phyloP scores from a whole-genome alignment of 2,113 vertebrate species.

The Hippopotamus amphibius region DNA sequence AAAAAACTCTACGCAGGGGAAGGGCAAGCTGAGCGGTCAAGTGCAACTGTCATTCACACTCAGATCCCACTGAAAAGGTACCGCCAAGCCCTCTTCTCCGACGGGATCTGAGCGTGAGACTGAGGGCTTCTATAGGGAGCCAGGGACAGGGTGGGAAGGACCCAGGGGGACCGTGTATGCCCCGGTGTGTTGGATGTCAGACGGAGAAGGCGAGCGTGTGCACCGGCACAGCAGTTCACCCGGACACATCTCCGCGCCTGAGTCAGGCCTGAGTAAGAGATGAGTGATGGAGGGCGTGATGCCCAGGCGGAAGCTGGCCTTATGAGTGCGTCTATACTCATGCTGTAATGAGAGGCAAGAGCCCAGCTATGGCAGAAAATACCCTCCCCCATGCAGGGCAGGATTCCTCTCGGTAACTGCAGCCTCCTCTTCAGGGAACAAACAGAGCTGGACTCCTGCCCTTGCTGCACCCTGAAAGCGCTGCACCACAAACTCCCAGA shows the following conservation, averaged over 20 bases:
- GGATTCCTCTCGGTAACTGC: neutral
- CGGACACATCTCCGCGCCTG: neutral
- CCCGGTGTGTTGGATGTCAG: neutral
- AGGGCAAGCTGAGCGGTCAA: no score
- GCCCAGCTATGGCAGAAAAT: neutral
- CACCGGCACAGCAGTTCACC: neutral
- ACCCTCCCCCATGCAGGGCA: neutral
- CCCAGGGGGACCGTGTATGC: neutral
- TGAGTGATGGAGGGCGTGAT: neutral
- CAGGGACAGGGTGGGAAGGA: neutral
- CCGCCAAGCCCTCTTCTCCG: neutral
- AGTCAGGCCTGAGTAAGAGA: neutral
- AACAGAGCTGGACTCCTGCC: neutral
- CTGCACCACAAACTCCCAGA: rapidly evolving
- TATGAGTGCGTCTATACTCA: neutral
- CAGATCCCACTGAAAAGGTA: neutral
- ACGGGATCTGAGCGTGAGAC: neutral
- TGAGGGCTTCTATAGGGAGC: neutral
- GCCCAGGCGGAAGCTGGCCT: neutral
- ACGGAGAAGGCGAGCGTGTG: neutral
- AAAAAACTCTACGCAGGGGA: neutral
- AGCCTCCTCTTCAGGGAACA: neutral
- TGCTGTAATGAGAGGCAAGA: neutral
- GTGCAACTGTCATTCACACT: neutral
- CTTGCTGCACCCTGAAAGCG: neutral